Evolutionary conservation across 2,113 vertebrate species (phyloP), one percentile per base, ranked within the genome.

Genomic region (Atractosteus spatula): DNA sequence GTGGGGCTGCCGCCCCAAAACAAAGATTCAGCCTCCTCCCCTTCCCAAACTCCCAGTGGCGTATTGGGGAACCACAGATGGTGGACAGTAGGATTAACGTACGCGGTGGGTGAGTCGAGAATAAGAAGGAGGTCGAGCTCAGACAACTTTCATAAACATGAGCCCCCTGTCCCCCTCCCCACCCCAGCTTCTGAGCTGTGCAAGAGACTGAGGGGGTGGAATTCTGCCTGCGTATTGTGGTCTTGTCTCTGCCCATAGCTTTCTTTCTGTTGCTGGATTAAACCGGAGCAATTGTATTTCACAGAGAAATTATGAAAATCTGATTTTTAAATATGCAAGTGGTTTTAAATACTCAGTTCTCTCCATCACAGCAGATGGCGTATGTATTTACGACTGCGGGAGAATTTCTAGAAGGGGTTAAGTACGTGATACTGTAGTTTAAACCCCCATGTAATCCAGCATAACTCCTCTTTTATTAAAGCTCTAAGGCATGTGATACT

Each of bases 391-490:
- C 47, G 55, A 69, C 54, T 66, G 8, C 74, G 3, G 8, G n/a
- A 56, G 64, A 75, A 78, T 78, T 64, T 64, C 29, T 55, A 41
- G 44, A 70, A 71, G 44, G 29, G 68, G 69, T 75, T 73, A 70
- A 66, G 44, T 66, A 45, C 73, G 54, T 65, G 41, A 62, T 71
- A 68, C 73, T 77, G 56, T 45, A 68, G 55, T 45, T n/a, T 69
- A 65, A 75, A 69, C 74, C 75, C 44, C 8, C 5, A 51, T 14
- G n/a, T 75, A 78, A 76, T 66, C 73, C 43, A 51, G 11, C 67
- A n/a, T 76, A 55, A 70, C 57, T 68, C 54, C 57, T 13, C 41
- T 71, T 80, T 73, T 42, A 75, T 71, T 72, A 62, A 55, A 68
- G 16, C 54, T 43, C 42, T 42, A 41, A 69, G 73, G 75, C 10